Percentiles rank a stretch among this genome's conserved stretches.
phyloP scores from a whole-genome alignment of 2,113 vertebrate species.

The Prolemur simus region DNA sequence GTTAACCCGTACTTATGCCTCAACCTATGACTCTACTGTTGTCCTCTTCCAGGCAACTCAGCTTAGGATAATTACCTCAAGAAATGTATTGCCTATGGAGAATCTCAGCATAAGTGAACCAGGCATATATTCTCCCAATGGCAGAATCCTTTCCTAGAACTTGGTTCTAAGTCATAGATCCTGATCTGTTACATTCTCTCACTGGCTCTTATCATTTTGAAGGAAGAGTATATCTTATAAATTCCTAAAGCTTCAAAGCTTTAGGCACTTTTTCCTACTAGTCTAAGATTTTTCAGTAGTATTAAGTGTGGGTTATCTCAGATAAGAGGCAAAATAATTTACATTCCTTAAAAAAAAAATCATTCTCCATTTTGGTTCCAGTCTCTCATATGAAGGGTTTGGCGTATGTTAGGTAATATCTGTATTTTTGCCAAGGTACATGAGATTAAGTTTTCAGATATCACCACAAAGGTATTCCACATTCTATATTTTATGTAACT shows the following conservation, averaged over 20 bases:
- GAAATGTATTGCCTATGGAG: neutral
- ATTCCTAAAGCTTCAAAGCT: constrained; percentile 17
- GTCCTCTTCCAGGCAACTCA: neutral
- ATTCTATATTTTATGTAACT: neutral
- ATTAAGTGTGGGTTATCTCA: neutral
- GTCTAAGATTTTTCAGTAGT: neutral
- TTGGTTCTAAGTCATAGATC: neutral
- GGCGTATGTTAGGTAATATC: neutral
- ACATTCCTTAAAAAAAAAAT: neutral
- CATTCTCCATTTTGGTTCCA: constrained; percentile 26
- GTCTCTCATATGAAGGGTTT: neutral
- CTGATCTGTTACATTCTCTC: neutral
- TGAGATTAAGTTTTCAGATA: neutral
- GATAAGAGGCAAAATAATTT: constrained; percentile 38
- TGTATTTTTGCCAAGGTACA: neutral
- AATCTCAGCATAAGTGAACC: neutral
- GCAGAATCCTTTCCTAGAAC: neutral
- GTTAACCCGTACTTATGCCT: neutral
- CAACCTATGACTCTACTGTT: neutral
- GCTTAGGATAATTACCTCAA: constrained; percentile 15
- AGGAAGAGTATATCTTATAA: neutral
- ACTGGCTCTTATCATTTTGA: neutral
- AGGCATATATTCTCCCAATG: neutral
- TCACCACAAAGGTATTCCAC: neutral
- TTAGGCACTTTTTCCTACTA: neutral